Evolutionary conservation across 2,888 invertebrate genomes (phyloP), one percentile per base, ranked within the genome.

Genomic region (Phymatocera aterrima): DNA sequence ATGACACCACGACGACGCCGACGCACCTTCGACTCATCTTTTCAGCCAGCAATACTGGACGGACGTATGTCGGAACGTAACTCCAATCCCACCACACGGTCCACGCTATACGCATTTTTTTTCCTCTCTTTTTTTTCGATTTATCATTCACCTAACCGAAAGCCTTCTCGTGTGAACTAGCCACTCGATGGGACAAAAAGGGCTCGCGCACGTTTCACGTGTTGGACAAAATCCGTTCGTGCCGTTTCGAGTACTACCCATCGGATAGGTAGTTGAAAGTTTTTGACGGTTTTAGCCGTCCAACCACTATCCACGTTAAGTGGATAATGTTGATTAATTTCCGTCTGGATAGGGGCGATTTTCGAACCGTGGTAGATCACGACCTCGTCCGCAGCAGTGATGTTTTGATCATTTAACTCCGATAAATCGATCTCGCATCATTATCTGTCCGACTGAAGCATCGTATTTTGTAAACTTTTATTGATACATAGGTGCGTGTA

Each of bases 161-260:
- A 75, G 75, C 75, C 57, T 75, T 75, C 57, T n/a, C 75, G 28
- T 54, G 75, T 75, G 75, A 75, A 75, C 21, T 31, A 60, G 75
- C 75, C 51, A 57, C 75, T 75, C 57, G 21, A 18, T 57, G 72
- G 43, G 15, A 43, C 18, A 34, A 15, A 48, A 12, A 0, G 15
- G n/a, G 51, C 24, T 8, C 12, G 34, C 68, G 34, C 68, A 68
- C 60, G 64, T 64, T 34, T 37, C 37, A 37, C 37, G 34, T 18
- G 21, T 34, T 43, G 15, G n/a, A 28, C 68, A 12, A 57, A 57
- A 57, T 15, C 24, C 40, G 24, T 40, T 18, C 5, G 43, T 12
- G 15, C 46, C 21, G 43, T 68, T 68, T 68, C 3, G 46, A 68
- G 68, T 46, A 46, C 18, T 18, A 3, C 15, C 8, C 43, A 43